Evolutionary conservation across 2,113 vertebrate species (phyloP).

Genomic region (Passer domesticus): DNA sequence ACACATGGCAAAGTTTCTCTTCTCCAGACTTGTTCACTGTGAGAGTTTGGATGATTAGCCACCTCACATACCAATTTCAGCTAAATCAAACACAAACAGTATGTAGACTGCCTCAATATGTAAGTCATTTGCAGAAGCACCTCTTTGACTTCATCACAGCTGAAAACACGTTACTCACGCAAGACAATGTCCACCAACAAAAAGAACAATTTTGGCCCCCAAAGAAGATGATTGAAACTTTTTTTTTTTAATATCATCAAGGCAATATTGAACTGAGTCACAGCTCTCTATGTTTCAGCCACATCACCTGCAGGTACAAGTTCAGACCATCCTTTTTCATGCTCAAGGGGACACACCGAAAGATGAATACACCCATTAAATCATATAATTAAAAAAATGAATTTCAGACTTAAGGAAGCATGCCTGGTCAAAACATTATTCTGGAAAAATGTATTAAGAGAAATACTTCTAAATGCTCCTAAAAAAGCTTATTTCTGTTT

Average conservation of each 20-base stretch:
- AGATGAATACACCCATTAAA: background rate
- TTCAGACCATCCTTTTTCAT: background rate
- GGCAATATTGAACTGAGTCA: background rate
- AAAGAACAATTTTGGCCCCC: background rate
- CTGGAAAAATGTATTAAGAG: background rate
- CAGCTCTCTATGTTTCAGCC: background rate
- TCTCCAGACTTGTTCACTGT: background rate
- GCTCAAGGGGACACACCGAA: background rate
- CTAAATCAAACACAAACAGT: background rate
- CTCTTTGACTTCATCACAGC: background rate
- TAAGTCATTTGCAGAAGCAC: background rate
- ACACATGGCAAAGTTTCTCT: background rate
- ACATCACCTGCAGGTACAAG: background rate
- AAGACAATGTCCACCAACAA: background rate
- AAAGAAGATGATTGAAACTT: background rate
- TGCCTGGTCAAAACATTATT: background rate
- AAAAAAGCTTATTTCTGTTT: background rate
- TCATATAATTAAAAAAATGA: background rate
- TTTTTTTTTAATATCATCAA: background rate
- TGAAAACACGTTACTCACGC: background rate
- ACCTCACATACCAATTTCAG: background rate
- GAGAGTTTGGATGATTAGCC: background rate
- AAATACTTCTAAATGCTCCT: background rate
- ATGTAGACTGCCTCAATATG: accelerated
- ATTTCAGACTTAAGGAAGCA: background rate